Base-by-base conservation (phyloP, 2,113 vertebrate genomes). In the Hyperopisus bebe region DNA sequence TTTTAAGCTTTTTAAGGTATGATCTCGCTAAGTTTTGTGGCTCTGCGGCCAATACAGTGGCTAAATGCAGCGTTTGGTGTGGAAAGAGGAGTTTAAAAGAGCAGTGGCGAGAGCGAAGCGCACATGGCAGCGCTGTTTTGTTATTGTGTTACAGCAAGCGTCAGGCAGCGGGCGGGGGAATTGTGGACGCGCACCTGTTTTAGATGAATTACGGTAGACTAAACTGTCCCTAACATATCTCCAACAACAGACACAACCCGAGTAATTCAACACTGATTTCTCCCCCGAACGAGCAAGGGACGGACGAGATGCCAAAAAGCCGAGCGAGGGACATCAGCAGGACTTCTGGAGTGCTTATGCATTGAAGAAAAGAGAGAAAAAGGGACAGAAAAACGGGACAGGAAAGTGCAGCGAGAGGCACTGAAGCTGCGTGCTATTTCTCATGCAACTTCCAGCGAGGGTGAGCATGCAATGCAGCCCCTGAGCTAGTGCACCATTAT, bases 121-220 rank as follows among this genome's bases (percentile, higher is more conserved):
- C 82, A 84, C 82, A 84, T 84, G 82, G 82, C 82, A 91, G 92
- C 86, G 50, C 94, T 90, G 92, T 92, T 94, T 94, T 93, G 88
- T 89, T 92, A 91, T 95, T 93, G 92, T 93, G 94, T 90, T 86
- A 90, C 91, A 91, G 89, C 88, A 58, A 91, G 87, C 91, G 89
- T 91, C 93, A 91, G 90, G 90, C 90, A 92, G 92, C 90, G 89
- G 92, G 93, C 90, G 82, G 85, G 91, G 92, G 93, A 90, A 91
- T 92, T 93, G 92, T 93, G 92, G 91, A 90, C 91, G 95, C 95
- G 96, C 96, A 95, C 96, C 95, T 96, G 95, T 95, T 96, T 97
- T 97, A 96, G 94, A 94, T 92, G 93, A 94, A 96, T 96, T 97
- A 97, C 96, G 96, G 96, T 97, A 97, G 94, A 95, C 91, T 93